Evolutionary conservation across 1,140 invertebrate species (phyloP), one percentile per base, ranked within the genome.

Genomic region (Pteromalus puparum): DNA sequence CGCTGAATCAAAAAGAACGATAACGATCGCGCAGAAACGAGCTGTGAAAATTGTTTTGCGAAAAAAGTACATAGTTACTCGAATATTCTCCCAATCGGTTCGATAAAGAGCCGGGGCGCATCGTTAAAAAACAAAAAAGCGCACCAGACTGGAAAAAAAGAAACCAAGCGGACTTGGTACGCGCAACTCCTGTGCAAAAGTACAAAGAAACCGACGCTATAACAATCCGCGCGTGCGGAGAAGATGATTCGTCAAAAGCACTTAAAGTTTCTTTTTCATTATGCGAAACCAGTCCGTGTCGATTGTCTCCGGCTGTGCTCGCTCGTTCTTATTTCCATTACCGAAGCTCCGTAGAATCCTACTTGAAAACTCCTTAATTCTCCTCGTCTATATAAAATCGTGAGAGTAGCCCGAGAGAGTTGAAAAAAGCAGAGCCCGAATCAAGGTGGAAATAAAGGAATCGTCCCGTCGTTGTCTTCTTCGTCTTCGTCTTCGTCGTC

Each of bases 351-450:
- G 53, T 21, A 26, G 42, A 81, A 48, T 81, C 79, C 6, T 72
- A 68, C 79, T 46, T 72, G 1, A 38, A 81, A 72, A 81, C 65
- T 72, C 65, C 24, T 81, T 81, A 72, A 81, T 72, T 81, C 42
- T 48, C 67, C 30, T 72, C 21, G 61, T 42, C 61, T 68, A 42
- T 24, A 68, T 38, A 68, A 68, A 79, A 68, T 24, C 12, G 61
- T 38, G 30, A 21, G 28, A 38, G 18, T 24, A 15, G 46, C 18
- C n/a, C 13, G 46, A 26, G 30, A 34, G 10, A 75, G 34, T 28
- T 34, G 4, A 42, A 74, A 74, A 70, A 70, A 30, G 2, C 30
- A 24, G 68, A 15, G 46, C 10, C 12, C 28, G 46, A 28, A n/a
- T 1, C 42, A 48, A 72, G 34, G 15, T 38, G 6, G 67, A 81